These are phyloP conservation scores for Pardosa pseudoannulata DNA, from an alignment of 2,888 invertebrate genomes.

Conservation along the genomic window DNA sequence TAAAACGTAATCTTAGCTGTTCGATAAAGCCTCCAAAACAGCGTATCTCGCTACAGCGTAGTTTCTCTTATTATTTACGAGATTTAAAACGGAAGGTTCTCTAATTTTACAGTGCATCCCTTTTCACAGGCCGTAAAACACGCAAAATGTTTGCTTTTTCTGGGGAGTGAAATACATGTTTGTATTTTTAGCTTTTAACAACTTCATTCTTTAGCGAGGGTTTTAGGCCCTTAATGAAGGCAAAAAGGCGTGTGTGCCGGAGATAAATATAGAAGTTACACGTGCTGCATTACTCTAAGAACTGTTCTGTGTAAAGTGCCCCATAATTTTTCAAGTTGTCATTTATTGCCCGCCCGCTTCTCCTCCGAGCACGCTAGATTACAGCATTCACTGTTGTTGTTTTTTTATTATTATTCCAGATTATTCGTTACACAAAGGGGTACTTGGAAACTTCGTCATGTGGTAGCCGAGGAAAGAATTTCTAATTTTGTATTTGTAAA, in stretches of 20 bases:
- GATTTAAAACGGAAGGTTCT: constrained; percentile 19
- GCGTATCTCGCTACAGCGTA: too few species aligned
- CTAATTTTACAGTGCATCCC: constrained; percentile 14
- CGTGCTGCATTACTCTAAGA: constrained; percentile 5
- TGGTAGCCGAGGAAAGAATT: too few species aligned
- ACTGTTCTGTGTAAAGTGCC: not conserved
- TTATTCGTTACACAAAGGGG: too few species aligned
- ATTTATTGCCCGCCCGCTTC: not conserved
- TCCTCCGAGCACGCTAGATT: not conserved
- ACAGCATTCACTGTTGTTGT: not conserved
- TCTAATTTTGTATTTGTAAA: too few species aligned
- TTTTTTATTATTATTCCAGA: not conserved
- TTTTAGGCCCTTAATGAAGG: constrained; percentile 39
- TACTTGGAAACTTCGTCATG: too few species aligned
- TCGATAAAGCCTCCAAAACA: too few species aligned
- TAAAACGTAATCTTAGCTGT: too few species aligned
- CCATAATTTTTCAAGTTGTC: not conserved
- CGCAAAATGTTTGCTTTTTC: constrained; percentile 56
- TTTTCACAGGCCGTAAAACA: constrained; percentile 56
- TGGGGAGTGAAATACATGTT: constrained; percentile 34
- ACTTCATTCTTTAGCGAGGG: not conserved
- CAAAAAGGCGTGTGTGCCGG: not conserved
- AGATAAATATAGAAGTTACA: constrained; percentile 38
- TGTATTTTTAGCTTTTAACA: constrained; percentile 55
- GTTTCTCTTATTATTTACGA: too few species aligned